These are phyloP conservation scores for Nasonia giraulti DNA, from an alignment of 1,140 invertebrate genomes.

Conservation along the genomic window DNA sequence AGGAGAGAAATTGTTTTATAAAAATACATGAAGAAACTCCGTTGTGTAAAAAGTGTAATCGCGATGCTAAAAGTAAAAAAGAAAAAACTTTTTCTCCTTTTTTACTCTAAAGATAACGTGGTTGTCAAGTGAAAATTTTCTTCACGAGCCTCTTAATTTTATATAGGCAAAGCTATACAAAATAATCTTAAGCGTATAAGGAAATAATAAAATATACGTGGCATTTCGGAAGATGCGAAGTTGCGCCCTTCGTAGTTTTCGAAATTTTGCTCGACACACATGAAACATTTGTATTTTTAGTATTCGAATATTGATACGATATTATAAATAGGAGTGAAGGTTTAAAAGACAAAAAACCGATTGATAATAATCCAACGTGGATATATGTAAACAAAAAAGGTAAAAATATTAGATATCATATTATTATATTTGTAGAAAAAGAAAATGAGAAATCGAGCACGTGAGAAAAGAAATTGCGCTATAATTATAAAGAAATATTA, in stretches of 20 bases:
- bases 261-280: constrained; percentile 60
- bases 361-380: constrained; percentile 71
- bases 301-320: constrained; percentile 67
- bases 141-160: constrained; percentile 69
- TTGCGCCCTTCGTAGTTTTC: constrained; percentile 58
- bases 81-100: constrained; percentile 34
- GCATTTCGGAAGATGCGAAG: constrained; percentile 61
- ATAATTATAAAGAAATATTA: constrained; percentile 72
- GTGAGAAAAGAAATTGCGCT: constrained; percentile 68
- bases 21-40: constrained; percentile 18
- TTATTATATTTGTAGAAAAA: constrained; percentile 74
- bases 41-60: constrained; percentile 44
- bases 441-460: constrained; percentile 63
- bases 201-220: constrained; percentile 53
- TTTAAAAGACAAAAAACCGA: constrained; percentile 60
- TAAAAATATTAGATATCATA: constrained; percentile 72
- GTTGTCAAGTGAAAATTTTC: constrained; percentile 56
- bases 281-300: constrained; percentile 73
- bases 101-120: constrained; percentile 44
- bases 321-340: constrained; percentile 70
- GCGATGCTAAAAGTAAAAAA: constrained; percentile 18
- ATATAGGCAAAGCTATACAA: constrained; percentile 61
- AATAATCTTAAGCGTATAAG: constrained; percentile 62
- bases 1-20: constrained; percentile 41
- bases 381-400: constrained; percentile 66